Base-by-base conservation (phyloP, 1,140 invertebrate genomes). In the Drosophila parvula region DNA sequence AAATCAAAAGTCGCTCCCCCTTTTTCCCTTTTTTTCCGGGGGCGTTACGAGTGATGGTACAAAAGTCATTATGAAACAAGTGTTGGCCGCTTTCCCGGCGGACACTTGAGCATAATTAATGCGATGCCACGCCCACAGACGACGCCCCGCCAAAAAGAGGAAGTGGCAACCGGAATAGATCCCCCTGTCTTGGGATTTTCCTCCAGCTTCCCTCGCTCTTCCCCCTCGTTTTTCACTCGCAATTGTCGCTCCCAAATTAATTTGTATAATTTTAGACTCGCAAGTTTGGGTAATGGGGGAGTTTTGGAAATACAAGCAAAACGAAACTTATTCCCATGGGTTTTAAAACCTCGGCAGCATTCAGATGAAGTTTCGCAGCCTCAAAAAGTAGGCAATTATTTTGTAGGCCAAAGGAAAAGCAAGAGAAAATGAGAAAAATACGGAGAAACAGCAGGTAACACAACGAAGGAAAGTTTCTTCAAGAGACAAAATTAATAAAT, bases 101-200 rank as follows among this genome's bases (percentile, higher is more conserved):
- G 83, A 88, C 84, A 89, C 83, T 88, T 88, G 83, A 88, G 83
- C 84, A 88, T 88, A 89, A 88, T 88, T 88, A 88, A 89, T 88
- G 83, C 63, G 61, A 74, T 69, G 84, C 83, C 65, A 47, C 64
- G 67, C 38, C 69, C 67, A 68, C 50, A 22, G 48, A 55, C 32
- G 51, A 27, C 32, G 48, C 62, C 48, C 71, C 67, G 64, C 77
- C 65, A 59, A 76, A 86, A 5, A 77, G 70, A 78, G 76, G 76
- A 74, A 77, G 62, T 67, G 44, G 77, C 67, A 60, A 34, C 73
- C 47, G 65, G 59, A 78, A 63, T 77, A 70, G 75, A 78, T 62
- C 58, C 55, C 40, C 41, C 56, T 30, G 62, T 34, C 56, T 9
- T 36, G 47, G 38, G 65, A 69, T 28, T 64, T 16, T 7, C 7